These are phyloP conservation scores for Copidosoma floridanum DNA, from an alignment of 1,140 invertebrate species.

Conservation along the genomic window DNA sequence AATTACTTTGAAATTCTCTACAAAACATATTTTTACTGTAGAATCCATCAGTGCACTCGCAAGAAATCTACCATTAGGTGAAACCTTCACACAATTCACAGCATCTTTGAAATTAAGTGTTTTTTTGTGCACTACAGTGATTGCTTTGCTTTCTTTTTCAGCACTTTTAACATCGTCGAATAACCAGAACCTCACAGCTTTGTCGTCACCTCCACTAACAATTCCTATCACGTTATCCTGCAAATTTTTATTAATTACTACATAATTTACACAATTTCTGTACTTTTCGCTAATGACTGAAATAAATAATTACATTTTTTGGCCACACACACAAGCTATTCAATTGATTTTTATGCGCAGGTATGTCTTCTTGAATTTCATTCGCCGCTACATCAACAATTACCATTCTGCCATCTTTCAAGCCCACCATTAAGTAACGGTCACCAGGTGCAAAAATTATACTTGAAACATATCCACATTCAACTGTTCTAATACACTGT, in stretches of 20 bases:
- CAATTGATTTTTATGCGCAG: slow-evolving; percentile 78
- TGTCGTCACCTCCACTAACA: slow-evolving; percentile 83
- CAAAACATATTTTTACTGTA: slow-evolving; percentile 94
- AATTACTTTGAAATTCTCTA: slow-evolving; percentile 80
- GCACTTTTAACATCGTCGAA: slow-evolving; percentile 80
- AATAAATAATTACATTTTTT: no score
- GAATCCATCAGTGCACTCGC: slow-evolving; percentile 88
- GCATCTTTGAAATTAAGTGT: slow-evolving; percentile 86
- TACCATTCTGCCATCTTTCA: slow-evolving; percentile 82
- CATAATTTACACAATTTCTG: slow-evolving; percentile 56
- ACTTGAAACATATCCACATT: slow-evolving; percentile 68
- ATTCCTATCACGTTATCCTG: slow-evolving; percentile 65
- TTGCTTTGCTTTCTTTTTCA: slow-evolving; percentile 60
- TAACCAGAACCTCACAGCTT: slow-evolving; percentile 91
- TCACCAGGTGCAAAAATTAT: slow-evolving; percentile 90
- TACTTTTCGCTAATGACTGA: no score
- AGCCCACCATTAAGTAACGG: slow-evolving; percentile 83
- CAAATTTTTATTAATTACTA: slow-evolving; percentile 55
- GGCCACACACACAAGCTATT: no score
- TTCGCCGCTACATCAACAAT: slow-evolving; percentile 85
- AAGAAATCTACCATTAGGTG: slow-evolving; percentile 83
- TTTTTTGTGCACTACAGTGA: slow-evolving; percentile 77
- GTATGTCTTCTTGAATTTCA: slow-evolving; percentile 72
- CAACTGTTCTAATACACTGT: slow-evolving; percentile 78
- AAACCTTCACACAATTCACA: slow-evolving; percentile 79